phyloP scores from a whole-genome alignment of 2,113 vertebrate species.

The Chroicocephalus ridibundus region DNA sequence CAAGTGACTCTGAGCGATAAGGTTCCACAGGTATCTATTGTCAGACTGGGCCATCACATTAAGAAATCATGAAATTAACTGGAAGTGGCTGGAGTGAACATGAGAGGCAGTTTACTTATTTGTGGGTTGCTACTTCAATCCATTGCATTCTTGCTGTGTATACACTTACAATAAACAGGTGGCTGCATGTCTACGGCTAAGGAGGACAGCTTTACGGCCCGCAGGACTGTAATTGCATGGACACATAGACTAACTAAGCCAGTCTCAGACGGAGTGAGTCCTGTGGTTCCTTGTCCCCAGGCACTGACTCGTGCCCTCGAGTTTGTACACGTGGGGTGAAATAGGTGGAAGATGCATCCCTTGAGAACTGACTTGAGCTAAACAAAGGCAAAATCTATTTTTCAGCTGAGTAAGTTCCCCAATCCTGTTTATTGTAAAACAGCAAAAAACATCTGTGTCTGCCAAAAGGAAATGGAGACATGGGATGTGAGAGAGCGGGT shows the following conservation, averaged over 20 bases:
- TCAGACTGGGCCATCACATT: not conserved
- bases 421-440: not conserved
- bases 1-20: not conserved
- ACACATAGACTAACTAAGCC: not conserved
- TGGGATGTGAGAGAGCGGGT: not conserved
- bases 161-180: not conserved
- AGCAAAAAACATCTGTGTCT: not conserved
- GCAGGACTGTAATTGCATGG: not conserved
- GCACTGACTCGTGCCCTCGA: rapidly evolving
- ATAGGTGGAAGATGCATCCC: not conserved
- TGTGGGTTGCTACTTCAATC: not conserved
- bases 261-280: not conserved
- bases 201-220: not conserved
- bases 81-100: not conserved
- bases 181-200: not conserved
- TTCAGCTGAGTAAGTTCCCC: not conserved
- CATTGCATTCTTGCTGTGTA: not conserved
- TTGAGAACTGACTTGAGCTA: not conserved
- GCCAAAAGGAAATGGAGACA: not conserved
- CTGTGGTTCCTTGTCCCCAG: not conserved
- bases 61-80: not conserved
- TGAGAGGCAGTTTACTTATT: not conserved
- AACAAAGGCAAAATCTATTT: not conserved
- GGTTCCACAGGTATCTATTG: not conserved
- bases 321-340: not conserved